Evolutionary conservation across 2,113 vertebrate species (phyloP), one percentile per base, ranked within the genome.

Genomic region (Oreochromis aureus): DNA sequence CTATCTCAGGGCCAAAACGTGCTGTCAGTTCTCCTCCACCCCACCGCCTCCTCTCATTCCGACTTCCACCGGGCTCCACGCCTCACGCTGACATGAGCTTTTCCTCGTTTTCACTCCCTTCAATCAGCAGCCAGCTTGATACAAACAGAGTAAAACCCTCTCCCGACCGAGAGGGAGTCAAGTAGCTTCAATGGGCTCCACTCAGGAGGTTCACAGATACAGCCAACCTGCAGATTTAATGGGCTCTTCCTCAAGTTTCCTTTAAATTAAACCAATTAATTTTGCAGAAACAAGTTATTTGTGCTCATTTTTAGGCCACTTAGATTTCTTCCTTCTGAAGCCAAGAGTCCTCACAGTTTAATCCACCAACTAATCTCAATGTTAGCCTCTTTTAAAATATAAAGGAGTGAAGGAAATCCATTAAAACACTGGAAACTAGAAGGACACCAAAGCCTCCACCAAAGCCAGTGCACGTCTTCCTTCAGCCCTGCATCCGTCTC

Each of bases 401-500:
- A 16, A 0, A 71, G 39, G 39, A 73, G 15, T 46, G 5, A 69
- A 44, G 5, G 36, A 41, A 71, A 2, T 1, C 4, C 2, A 69
- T 24, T 41, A 69, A 69, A 69, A 69, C 34, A 22, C 36, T 41
- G 63, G 63, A 41, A 69, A 69, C 63, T 44, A 73, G 66, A 6
- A 16, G 7, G 22, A 73, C 22, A 0, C 39, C 66, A 46, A 16
- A 48, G 46, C 11, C 6, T 7, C 3, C 6, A 51, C 46, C 46
- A 48, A 44, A 16, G 13, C 11, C 13, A 46, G 22, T 0, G 3
- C 5, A 3, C 39, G 0, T 4, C 30, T 71, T 10, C 66, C 39
- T 44, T 71, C 66, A 46, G 1, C n/a, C 56, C 1, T 24, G 54
- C 16, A 6, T 24, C 66, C 7, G 12, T 73, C 66, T 24, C 39